Percentiles rank a stretch among this genome's conserved stretches.
phyloP scores from a whole-genome alignment of 2,113 vertebrate species.

The Pontoporia blainvillei region DNA sequence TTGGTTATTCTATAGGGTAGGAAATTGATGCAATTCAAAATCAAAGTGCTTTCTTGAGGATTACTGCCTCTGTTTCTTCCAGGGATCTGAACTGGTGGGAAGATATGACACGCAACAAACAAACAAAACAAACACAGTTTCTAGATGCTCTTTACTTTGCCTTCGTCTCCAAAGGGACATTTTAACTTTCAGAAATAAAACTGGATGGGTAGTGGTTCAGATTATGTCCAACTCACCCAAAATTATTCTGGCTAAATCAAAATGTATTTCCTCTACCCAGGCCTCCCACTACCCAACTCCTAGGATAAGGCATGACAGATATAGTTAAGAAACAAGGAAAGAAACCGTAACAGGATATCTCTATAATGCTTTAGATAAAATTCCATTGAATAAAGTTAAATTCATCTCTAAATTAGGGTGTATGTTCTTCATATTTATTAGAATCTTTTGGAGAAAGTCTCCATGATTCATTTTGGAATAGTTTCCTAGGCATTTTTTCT shows the following conservation, averaged over 20 bases:
- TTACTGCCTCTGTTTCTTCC: neutral
- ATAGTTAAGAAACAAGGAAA: slow-evolving; percentile 2
- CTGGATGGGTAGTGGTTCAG: neutral
- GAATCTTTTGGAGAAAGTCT: slow-evolving; percentile 27
- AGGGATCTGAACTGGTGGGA: neutral
- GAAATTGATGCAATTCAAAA: neutral
- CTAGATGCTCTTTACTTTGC: neutral
- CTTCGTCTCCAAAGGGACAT: neutral
- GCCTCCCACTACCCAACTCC: neutral
- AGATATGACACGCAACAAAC: neutral
- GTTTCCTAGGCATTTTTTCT: slow-evolving; percentile 40
- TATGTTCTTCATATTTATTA: slow-evolving; percentile 46
- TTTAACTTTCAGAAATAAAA: neutral
- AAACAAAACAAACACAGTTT: neutral
- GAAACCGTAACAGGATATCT: neutral
- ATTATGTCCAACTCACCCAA: neutral
- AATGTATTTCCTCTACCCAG: neutral
- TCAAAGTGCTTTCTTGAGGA: neutral
- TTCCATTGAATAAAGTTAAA: slow-evolving; percentile 3
- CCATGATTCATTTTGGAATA: slow-evolving; percentile 53
- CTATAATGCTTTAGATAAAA: neutral
- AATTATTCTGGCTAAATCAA: neutral
- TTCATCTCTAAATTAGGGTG: neutral
- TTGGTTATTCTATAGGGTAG: neutral
- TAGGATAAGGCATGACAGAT: neutral